Conservation (phyloP, 2,888 invertebrate species). For the Thera obeliscata region DNA sequence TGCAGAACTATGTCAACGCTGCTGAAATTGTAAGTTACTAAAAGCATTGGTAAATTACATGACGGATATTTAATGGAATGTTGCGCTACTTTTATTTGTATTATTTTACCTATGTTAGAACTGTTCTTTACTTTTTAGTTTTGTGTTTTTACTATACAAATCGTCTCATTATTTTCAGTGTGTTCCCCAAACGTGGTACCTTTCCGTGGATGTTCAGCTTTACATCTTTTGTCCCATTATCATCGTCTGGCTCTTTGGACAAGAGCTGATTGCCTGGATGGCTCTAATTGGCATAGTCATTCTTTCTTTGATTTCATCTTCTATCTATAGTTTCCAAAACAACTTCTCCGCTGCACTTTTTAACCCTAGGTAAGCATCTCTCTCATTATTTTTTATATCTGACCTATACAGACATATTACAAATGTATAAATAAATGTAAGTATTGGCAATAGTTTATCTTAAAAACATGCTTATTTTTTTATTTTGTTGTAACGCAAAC, state of each 20-base stretch:
- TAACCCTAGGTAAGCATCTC: conserved; percentile 65
- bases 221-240: conserved; percentile 59
- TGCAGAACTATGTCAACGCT: conserved; percentile 76
- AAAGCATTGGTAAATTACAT: not conserved
- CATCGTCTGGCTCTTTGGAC: conserved; percentile 56
- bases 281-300: conserved; percentile 47
- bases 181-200: conserved; percentile 62
- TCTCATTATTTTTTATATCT: too few species aligned
- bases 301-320: conserved; percentile 50
- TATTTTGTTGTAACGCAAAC: not conserved
- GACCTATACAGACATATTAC: too few species aligned
- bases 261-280: conserved; percentile 49
- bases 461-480: too few species aligned
- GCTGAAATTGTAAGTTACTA: conserved; percentile 47
- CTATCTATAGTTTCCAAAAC: conserved; percentile 60
- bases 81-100: too few species aligned
- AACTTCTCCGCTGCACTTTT: conserved; percentile 62
- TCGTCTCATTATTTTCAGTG: conserved; percentile 52
- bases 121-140: not conserved
- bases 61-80: too few species aligned
- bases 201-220: conserved; percentile 65
- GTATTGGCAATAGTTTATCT: too few species aligned
- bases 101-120: too few species aligned
- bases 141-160: not conserved
- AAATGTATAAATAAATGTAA: too few species aligned